These are phyloP conservation scores for Bursaphelenchus mucronatus DNA, from an alignment of 1,140 invertebrate genomes.

Conservation along the genomic window DNA sequence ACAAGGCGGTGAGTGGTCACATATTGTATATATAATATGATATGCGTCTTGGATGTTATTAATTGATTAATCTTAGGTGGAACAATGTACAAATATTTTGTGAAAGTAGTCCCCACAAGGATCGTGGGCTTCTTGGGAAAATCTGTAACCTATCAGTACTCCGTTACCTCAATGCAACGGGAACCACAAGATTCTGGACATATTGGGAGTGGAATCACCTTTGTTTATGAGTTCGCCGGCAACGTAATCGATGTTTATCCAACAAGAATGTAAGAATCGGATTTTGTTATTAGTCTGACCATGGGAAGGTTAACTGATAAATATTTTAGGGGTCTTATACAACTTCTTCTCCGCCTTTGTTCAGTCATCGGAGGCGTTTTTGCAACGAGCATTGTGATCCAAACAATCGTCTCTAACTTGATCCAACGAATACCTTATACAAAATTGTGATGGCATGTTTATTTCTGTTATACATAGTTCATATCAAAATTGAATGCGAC, in stretches of 20 bases:
- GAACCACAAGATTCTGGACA: constrained; percentile 44
- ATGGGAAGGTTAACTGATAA: not conserved
- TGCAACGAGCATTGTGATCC: constrained; percentile 50
- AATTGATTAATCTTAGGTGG: constrained; percentile 39
- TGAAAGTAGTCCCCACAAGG: constrained; percentile 54
- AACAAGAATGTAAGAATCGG: constrained; percentile 36
- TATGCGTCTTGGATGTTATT: constrained; percentile 18
- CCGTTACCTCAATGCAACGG: constrained; percentile 52
- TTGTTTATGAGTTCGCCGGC: constrained; percentile 54
- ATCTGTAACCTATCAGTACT: constrained; percentile 53
- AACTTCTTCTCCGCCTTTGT: constrained; percentile 54
- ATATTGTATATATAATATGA: constrained; percentile 11
- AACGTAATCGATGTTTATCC: constrained; percentile 54
- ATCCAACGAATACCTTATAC: no score
- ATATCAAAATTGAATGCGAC: no score
- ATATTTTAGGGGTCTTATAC: constrained; percentile 46
- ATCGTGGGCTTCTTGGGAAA: constrained; percentile 45
- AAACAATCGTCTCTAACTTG: constrained; percentile 20
- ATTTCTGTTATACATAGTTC: no score
- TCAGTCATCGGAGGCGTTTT: constrained; percentile 55
- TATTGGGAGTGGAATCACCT: constrained; percentile 41
- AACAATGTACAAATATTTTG: constrained; percentile 40
- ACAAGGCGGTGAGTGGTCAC: constrained; percentile 32
- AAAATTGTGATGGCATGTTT: no score
- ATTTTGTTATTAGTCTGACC: constrained; percentile 5